Percentiles rank a stretch among this genome's conserved stretches.
Evolutionary conservation across 1,140 invertebrate genomes (phyloP).

Genomic region (Drosophila murphyi): DNA sequence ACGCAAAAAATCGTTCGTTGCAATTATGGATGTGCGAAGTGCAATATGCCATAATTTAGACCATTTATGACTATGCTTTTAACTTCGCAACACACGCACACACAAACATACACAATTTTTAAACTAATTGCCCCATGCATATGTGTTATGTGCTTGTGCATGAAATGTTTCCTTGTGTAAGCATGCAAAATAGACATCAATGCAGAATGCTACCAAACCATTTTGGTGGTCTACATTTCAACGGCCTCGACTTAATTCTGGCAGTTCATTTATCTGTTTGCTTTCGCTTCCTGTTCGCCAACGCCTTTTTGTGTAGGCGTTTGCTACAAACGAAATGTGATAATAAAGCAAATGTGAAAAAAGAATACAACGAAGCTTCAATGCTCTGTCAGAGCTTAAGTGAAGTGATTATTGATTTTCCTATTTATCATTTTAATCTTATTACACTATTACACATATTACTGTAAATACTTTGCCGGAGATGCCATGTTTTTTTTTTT

Average conservation of each 20-base stretch:
- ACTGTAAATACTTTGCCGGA: too few species aligned
- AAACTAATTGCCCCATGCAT: constrained; percentile 53
- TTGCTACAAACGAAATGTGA: constrained; percentile 1
- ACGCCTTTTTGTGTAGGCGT: constrained; percentile 9
- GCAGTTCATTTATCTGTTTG: not conserved
- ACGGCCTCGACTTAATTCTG: constrained; percentile 17
- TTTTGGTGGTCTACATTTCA: constrained; percentile 29
- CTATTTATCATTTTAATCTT: too few species aligned
- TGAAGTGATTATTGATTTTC: not conserved
- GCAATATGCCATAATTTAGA: constrained; percentile 74
- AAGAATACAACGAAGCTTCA: not conserved
- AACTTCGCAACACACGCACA: constrained; percentile 28
- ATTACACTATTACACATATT: too few species aligned
- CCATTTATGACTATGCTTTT: constrained; percentile 58
- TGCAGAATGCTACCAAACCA: constrained; percentile 16
- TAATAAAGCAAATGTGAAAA: not conserved
- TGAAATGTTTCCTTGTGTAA: not conserved
- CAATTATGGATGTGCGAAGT: constrained; percentile 62
- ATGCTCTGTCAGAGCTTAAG: not conserved
- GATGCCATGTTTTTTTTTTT: not conserved
- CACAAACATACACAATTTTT: constrained; percentile 29
- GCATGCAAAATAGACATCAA: constrained; percentile 22
- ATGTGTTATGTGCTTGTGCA: constrained; percentile 6
- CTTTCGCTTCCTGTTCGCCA: constrained; percentile 13
- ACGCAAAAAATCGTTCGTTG: constrained; percentile 63